Evolutionary conservation across 1,140 invertebrate genomes (phyloP), one percentile per base, ranked within the genome.

Genomic region (Drosophila chauvacae): DNA sequence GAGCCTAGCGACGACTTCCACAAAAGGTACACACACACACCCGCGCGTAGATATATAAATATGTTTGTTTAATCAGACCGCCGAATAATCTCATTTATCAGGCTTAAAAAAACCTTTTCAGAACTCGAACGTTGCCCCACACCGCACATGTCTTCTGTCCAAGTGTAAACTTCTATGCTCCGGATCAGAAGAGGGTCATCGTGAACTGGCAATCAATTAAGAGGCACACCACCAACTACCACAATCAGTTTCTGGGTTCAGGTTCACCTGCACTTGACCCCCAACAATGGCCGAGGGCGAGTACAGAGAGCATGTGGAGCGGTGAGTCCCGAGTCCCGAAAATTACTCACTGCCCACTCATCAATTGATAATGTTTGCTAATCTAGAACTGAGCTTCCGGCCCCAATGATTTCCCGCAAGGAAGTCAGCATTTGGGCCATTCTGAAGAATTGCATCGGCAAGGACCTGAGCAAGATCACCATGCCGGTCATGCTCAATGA

Each of bases 401-500:
- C 96, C 81, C 95, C 96, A 70, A 97, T 98, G 95, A 96, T 97
- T 92, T 96, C 96, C 82, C 94, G 96, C 62, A 96, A 96, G 92
- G 97, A 99, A 93, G 97, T 98, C 93, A 98, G 97, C 93, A 95
- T 99, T 56, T 99, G 98, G 97, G 97, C 97, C 63, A 97, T 98
- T 74, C 93, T 99, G 76, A 98, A 98, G 93, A 97, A 97, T 92
- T 98, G 97, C 88, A 96, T 99, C 82, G 97, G 98, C 80, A 98
- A 98, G 94, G 98, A 99, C 93, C 94, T 99, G 55, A 98, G 97
- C 82, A 98, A 99, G 94, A 98, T 99, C 85, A 98, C 98, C 10
- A 99, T 99, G 98, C 98, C 98, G 33, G 97, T 99, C 42, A 96
- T 97, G 53, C 98, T 99, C 93, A 99, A 99, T 93, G 98, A 99